Evolutionary conservation across 2,888 invertebrate species (phyloP), one percentile per base, ranked within the genome.

Genomic region (Timema cristinae): DNA sequence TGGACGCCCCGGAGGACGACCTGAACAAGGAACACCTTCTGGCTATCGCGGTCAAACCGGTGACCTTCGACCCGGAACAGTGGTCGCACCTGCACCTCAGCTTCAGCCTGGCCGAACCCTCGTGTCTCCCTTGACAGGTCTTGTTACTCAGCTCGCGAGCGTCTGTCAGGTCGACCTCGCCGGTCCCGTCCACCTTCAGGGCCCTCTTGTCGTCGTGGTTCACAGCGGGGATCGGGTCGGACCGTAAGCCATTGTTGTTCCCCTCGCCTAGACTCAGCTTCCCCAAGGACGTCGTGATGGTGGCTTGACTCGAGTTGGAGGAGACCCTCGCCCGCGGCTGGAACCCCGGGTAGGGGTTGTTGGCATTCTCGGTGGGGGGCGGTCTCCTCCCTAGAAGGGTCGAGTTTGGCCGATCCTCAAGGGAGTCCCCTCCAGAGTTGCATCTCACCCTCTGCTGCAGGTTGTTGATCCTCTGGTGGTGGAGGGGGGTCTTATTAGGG

Each of bases 281-380:
- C 73, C 79, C 79, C 68, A 80, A 74, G 47, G 79, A 79, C 8
- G 81, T 80, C 72, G 81, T 77, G 47, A 79, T 72, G 0, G 80
- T 81, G 48, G 79, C 73, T 66, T 82, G 81, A 70, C 81, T 81
- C 54, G 79, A 78, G 72, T 80, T 78, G 9, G 81, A 79, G 15
- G 79, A 77, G 48, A 79, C 79, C 47, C 80, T 78, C 5, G 79
- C 59, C 52, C 74, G 70, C 59, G 59, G 63, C 6, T 15, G 48
- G 10, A 59, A 72, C 59, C 15, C 32, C 8, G 70, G 70, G 56
- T 50, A 67, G n/a, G 70, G 63, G 52, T 63, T 32, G 47, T 63
- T 63, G 63, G 48, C 11, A 48, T 47, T 63, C 47, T 47, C 63
- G 11, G 63, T 6, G 10, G 63, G 54, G 54, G 11, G 54, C 54